phyloP scores from a whole-genome alignment of 2,888 invertebrate genomes.

The Teleiodes luculella region DNA sequence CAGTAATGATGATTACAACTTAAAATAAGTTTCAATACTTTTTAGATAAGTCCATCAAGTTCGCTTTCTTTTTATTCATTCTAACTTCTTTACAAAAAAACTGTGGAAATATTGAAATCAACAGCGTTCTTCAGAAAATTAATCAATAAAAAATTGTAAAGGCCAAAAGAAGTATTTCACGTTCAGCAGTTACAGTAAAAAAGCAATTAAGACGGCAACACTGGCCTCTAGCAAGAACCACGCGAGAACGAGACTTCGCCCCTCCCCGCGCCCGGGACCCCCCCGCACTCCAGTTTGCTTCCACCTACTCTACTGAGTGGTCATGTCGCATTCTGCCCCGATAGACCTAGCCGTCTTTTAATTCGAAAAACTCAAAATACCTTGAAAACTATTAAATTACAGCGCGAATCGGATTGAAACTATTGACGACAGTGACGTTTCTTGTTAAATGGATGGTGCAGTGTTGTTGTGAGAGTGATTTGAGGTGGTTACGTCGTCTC shows the following conservation, averaged over 20 bases:
- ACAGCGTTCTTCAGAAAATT: no score
- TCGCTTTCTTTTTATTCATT: no score
- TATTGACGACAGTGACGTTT: slow-evolving; percentile 34
- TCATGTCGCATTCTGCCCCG: slow-evolving; percentile 34
- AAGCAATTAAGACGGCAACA: no score
- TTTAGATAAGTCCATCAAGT: no score
- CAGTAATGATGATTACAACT: no score
- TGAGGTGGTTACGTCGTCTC: slow-evolving; percentile 60
- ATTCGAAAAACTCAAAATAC: slow-evolving; percentile 56
- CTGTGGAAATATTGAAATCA: no score
- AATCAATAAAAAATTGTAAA: no score
- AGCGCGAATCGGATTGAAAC: slow-evolving; percentile 39
- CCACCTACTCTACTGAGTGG: slow-evolving; percentile 43
- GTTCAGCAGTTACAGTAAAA: no score
- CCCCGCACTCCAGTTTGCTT: slow-evolving; percentile 45
- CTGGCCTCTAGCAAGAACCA: slow-evolving; percentile 32
- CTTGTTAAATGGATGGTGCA: slow-evolving; percentile 45
- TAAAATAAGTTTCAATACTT: no score
- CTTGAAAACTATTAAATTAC: slow-evolving; percentile 40
- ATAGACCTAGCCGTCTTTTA: slow-evolving; percentile 57
- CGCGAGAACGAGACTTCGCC: slow-evolving; percentile 42
- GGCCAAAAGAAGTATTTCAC: no score
- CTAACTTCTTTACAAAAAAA: no score
- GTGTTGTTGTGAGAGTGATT: slow-evolving; percentile 60
- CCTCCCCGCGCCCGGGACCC: slow-evolving; percentile 27